Conservation (phyloP, 2,888 invertebrate species). For the Mythimna ferrago region DNA sequence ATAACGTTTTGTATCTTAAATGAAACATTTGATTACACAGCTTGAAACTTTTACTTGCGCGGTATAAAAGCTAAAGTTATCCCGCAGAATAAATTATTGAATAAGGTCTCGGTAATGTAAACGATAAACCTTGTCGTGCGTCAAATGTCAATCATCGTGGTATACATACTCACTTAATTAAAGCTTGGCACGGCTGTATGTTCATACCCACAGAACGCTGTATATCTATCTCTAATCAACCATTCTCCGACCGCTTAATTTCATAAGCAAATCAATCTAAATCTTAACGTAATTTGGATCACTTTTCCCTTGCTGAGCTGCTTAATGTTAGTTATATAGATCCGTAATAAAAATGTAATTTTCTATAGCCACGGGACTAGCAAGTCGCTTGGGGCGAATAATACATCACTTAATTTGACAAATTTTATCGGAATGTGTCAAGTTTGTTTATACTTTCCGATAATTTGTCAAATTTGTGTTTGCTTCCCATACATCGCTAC, state of each 20-base stretch:
- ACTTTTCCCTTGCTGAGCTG: slow-evolving; percentile 7
- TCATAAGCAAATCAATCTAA: slow-evolving; percentile 40
- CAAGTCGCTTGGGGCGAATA: slow-evolving; percentile 2
- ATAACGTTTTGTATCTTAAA: slow-evolving; percentile 33
- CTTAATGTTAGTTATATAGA: slow-evolving; percentile 26
- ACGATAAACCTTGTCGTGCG: neutral
- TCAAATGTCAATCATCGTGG: slow-evolving; percentile 37
- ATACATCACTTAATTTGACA: slow-evolving; percentile 19
- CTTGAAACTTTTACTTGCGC: slow-evolving; percentile 11
- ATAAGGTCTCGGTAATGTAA: neutral
- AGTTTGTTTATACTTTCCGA: too few species aligned
- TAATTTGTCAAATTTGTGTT: neutral
- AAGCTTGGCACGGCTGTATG: slow-evolving; percentile 10
- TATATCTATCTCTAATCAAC: neutral
- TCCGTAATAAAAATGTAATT: slow-evolving; percentile 30
- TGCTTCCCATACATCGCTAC: neutral
- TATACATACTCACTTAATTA: slow-evolving; percentile 35
- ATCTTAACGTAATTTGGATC: slow-evolving; percentile 28
- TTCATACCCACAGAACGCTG: neutral
- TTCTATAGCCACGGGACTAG: slow-evolving; percentile 4
- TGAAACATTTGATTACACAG: slow-evolving; percentile 32
- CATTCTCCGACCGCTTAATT: slow-evolving; percentile 19
- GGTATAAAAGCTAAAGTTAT: slow-evolving; percentile 5
- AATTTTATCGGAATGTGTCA: slow-evolving; percentile 8
- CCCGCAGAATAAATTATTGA: neutral